Evolutionary conservation across 2,888 invertebrate genomes (phyloP).

Genomic region (Amiota mariae): DNA sequence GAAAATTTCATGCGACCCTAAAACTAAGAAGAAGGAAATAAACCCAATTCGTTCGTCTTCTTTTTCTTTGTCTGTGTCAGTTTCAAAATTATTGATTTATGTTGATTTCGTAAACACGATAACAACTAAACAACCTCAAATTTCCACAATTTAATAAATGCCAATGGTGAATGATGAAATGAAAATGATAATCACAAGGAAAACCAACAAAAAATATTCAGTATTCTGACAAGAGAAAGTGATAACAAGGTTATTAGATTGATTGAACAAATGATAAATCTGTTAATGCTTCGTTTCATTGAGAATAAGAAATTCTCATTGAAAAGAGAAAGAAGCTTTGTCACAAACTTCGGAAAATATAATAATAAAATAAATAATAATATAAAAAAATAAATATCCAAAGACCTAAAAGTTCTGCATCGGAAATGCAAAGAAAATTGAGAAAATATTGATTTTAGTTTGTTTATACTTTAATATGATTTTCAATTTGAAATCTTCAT

Average conservation of each 20-base stretch:
- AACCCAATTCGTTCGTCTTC: no score
- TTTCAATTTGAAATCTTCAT: slow-evolving; percentile 1
- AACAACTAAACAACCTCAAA: background rate
- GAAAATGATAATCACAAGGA: background rate
- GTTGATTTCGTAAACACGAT: background rate
- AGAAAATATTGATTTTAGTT: slow-evolving; percentile 20
- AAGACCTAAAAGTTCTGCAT: background rate
- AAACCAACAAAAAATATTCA: background rate
- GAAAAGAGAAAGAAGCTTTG: no score
- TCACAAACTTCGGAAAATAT: no score
- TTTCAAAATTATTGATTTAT: slow-evolving; percentile 8
- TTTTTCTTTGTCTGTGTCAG: no score
- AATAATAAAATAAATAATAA: no score
- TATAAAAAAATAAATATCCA: background rate
- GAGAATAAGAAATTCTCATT: no score
- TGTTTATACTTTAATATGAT: slow-evolving; percentile 7
- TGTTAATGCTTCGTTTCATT: slow-evolving; percentile 22
- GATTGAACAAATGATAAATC: slow-evolving; percentile 34
- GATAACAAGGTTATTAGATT: slow-evolving; percentile 35
- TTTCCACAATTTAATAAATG: slow-evolving; percentile 18
- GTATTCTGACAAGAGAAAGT: slow-evolving; percentile 10
- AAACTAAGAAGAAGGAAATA: no score
- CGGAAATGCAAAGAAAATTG: slow-evolving; percentile 13
- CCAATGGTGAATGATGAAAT: background rate
- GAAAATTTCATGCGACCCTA: no score